These are phyloP conservation scores for rabbit (Oryctolagus cuniculus) DNA, from an alignment of 2,113 vertebrate genomes.

Conservation along the genomic window mOryCun1.1 NC_091451.1:35094001-35094500, in stretches of 20 bases:
- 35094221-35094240: neutral
- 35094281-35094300: constrained; percentile 77
- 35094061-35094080: constrained; percentile 71
- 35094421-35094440: constrained; percentile 64
- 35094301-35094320: constrained; percentile 38
- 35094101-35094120: constrained; percentile 88
- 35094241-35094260: constrained; percentile 53
- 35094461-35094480: constrained; percentile 66
- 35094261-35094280: constrained; percentile 29
- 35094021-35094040: constrained; percentile 87
- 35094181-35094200: constrained; percentile 57
- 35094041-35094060: constrained; percentile 85
- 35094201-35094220: constrained; percentile 6
- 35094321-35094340: constrained; percentile 24
- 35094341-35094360: neutral
- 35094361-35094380: constrained; percentile 38
- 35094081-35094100: constrained; percentile 86
- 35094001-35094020: constrained; percentile 79
- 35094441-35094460: constrained; percentile 76
- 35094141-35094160: constrained; percentile 70
- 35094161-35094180: constrained; percentile 69
- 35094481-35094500: neutral
- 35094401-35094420: constrained; percentile 50
- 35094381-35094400: constrained; percentile 73
- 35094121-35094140: constrained; percentile 81